A percentile compares a stretch with the other conserved stretches of the same genome.
Conservation (phyloP, 2,888 invertebrate species). For the Drosophila longiperda region DNA sequence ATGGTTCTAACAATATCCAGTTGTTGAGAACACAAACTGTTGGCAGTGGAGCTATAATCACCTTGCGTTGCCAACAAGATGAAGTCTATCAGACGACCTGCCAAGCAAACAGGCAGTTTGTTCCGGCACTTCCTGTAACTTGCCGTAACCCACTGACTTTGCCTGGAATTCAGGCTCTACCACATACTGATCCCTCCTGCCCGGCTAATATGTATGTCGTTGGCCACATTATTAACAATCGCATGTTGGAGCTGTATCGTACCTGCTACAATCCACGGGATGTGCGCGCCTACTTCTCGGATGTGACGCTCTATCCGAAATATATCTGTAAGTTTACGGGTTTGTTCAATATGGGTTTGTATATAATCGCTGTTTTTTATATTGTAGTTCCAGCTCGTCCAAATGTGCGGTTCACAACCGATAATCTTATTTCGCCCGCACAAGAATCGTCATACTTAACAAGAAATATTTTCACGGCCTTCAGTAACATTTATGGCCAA, state of each 20-base stretch:
- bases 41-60: slow-evolving; percentile 1
- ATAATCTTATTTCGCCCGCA: background rate
- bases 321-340: slow-evolving; percentile 1
- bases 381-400: slow-evolving; percentile 6
- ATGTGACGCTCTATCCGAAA: slow-evolving; percentile 7
- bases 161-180: background rate
- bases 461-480: background rate
- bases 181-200: slow-evolving; percentile 20
- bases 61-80: slow-evolving; percentile 11
- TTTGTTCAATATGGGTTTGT: background rate
- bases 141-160: background rate
- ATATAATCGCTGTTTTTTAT: background rate
- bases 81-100: slow-evolving; percentile 10
- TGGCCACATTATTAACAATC: slow-evolving; percentile 27
- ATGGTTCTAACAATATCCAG: slow-evolving; percentile 2
- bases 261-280: slow-evolving; percentile 11
- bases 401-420: background rate
- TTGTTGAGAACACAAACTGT: slow-evolving; percentile 28
- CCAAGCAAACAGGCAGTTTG: background rate
- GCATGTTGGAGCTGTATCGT: slow-evolving; percentile 35
- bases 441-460: slow-evolving; percentile 5
- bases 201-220: slow-evolving; percentile 33
- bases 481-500: background rate
- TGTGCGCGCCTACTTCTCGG: slow-evolving; percentile 6
- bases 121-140: slow-evolving; percentile 5